Evolutionary conservation across 2,888 invertebrate genomes (phyloP).

Genomic region (Cerastis rubricosa): DNA sequence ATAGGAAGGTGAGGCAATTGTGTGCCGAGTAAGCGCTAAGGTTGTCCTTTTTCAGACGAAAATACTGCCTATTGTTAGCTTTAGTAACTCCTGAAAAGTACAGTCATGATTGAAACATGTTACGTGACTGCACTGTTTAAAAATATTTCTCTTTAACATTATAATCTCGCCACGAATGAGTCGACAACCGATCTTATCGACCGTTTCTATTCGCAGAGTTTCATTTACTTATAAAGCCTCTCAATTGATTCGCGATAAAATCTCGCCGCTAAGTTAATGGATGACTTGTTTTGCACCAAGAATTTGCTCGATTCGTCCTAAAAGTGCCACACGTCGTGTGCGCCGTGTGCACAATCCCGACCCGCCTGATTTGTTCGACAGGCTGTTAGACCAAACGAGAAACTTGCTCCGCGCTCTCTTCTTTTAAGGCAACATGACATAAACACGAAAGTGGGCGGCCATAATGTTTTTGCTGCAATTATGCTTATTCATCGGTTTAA

Average conservation of each 20-base stretch:
- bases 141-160: constrained; percentile 52
- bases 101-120: constrained; percentile 44
- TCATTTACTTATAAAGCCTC: constrained; percentile 67
- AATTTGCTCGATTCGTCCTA: constrained; percentile 72
- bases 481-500: constrained; percentile 67
- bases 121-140: constrained; percentile 64
- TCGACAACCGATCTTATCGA: constrained; percentile 68
- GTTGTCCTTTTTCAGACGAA: constrained; percentile 53
- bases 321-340: constrained; percentile 66
- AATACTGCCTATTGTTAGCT: constrained; percentile 62
- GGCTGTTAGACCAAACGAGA: constrained; percentile 69
- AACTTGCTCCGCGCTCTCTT: constrained; percentile 74
- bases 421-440: constrained; percentile 81
- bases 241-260: constrained; percentile 70
- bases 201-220: constrained; percentile 54
- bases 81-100: constrained; percentile 43
- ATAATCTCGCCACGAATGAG: constrained; percentile 67
- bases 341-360: constrained; percentile 59
- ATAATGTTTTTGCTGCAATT: constrained; percentile 77
- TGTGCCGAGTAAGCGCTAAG: constrained; percentile 8
- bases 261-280: constrained; percentile 60
- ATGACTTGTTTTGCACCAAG: constrained; percentile 67
- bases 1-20: constrained; percentile 18
- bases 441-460: constrained; percentile 79
- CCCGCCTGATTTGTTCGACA: constrained; percentile 71